phyloP scores from a whole-genome alignment of 2,113 vertebrate genomes.

The Gallinago paraguaiae region DNA sequence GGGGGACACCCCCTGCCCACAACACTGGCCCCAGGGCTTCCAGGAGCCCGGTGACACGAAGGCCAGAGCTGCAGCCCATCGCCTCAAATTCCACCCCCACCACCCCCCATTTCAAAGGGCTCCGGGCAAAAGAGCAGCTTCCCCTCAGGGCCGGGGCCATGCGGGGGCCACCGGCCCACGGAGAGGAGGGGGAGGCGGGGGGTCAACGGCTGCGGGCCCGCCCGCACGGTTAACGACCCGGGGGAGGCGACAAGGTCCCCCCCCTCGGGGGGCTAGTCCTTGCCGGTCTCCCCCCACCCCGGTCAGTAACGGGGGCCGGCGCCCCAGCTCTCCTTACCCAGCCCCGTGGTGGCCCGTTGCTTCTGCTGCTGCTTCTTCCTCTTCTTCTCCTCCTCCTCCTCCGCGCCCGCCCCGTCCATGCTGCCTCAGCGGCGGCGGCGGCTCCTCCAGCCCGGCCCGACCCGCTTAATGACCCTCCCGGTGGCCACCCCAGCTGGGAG shows the following conservation, averaged over 20 bases:
- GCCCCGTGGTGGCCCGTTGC: fast-evolving
- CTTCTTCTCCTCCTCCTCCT: neutral
- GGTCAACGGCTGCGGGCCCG: neutral
- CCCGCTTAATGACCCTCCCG: neutral
- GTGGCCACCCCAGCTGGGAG: neutral
- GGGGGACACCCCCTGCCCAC: fast-evolving
- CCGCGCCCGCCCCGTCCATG: neutral
- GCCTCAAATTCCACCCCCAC: fast-evolving
- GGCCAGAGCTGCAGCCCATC: too few relatives aligned
- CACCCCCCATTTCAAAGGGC: too few relatives aligned
- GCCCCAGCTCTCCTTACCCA: neutral
- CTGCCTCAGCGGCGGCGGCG: fast-evolving
- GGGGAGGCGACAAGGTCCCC: neutral
- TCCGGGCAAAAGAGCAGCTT: too few relatives aligned
- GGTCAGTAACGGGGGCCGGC: neutral
- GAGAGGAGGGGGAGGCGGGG: neutral
- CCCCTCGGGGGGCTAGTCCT: neutral
- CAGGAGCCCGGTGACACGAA: fast-evolving
- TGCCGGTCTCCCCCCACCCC: neutral
- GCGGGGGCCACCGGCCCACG: neutral
- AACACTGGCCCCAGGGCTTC: fast-evolving
- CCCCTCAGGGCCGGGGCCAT: fast-evolving
- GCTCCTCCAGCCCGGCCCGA: neutral
- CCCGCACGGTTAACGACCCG: fast-evolving
- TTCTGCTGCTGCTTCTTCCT: too few relatives aligned